phyloP scores from a whole-genome alignment of 2,113 vertebrate species.

The Phrynosoma platyrhinos region DNA sequence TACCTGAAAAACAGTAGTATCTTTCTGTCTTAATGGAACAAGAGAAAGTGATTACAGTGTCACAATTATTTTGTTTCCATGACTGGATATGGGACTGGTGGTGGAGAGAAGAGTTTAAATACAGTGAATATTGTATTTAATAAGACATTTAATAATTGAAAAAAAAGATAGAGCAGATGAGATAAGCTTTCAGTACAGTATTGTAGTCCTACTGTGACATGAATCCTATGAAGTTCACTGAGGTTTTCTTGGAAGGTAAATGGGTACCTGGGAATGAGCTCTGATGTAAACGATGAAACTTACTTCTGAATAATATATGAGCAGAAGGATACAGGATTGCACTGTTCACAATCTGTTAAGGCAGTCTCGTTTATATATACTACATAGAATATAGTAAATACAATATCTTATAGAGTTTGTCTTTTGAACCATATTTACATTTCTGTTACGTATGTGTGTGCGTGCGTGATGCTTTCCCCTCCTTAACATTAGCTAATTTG shows the following conservation, averaged over 20 bases:
- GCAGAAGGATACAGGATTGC: background rate
- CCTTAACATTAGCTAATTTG: constrained; percentile 31
- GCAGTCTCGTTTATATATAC: constrained; percentile 36
- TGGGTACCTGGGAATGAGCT: background rate
- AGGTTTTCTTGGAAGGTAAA: background rate
- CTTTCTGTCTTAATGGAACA: constrained; percentile 46
- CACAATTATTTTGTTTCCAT: constrained; percentile 59
- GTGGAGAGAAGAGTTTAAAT: constrained; percentile 49
- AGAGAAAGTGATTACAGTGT: constrained; percentile 41
- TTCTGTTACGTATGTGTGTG: constrained; percentile 19
- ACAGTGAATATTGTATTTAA: constrained; percentile 52
- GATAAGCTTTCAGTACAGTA: constrained; percentile 53
- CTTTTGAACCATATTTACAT: constrained; percentile 57
- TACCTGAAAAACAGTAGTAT: constrained; percentile 69
- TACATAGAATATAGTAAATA: background rate
- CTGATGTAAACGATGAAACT: background rate
- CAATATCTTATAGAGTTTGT: constrained; percentile 24
- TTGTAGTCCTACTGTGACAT: background rate
- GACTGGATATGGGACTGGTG: constrained; percentile 40
- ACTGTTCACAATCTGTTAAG: constrained; percentile 51
- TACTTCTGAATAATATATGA: background rate
- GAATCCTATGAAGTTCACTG: background rate
- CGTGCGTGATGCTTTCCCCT: background rate
- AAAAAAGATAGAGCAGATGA: constrained; percentile 66
- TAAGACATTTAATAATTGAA: background rate